phyloP scores from a whole-genome alignment of 2,797 vertebrate species.

The Margarornis squamiger region DNA sequence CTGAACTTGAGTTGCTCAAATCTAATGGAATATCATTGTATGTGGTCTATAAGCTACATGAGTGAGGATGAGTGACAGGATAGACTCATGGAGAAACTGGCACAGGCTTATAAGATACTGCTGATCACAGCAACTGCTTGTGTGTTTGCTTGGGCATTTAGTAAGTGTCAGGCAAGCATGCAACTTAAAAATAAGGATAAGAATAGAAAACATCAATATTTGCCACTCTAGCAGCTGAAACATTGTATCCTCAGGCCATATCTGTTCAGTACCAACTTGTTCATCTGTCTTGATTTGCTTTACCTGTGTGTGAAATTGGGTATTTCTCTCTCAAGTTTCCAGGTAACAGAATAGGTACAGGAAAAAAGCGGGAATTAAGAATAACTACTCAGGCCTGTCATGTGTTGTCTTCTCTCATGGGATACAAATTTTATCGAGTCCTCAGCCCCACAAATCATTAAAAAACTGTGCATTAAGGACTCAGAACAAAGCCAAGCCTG shows the following conservation, averaged over 20 bases:
- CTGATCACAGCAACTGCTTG: neutral
- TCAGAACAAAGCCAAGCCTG: neutral
- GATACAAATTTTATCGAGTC: neutral
- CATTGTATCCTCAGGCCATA: neutral
- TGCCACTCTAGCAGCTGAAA: neutral
- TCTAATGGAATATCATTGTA: neutral
- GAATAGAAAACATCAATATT: fast-evolving
- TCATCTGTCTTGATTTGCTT: neutral
- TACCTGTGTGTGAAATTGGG: neutral
- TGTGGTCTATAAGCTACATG: neutral
- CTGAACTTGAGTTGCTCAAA: neutral
- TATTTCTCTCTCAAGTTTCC: neutral
- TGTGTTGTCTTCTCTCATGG: neutral
- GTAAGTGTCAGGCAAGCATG: neutral
- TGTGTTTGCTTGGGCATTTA: neutral
- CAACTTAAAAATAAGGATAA: neutral
- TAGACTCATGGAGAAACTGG: neutral
- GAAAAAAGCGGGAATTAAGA: fast-evolving
- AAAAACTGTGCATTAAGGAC: neutral
- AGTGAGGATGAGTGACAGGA: neutral
- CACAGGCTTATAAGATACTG: too few relatives aligned
- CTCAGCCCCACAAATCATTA: neutral
- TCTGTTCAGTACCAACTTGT: neutral
- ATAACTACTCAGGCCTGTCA: neutral
- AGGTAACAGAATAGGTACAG: neutral